phyloP scores from a whole-genome alignment of 2,888 invertebrate species.

The Meta bourneti region DNA sequence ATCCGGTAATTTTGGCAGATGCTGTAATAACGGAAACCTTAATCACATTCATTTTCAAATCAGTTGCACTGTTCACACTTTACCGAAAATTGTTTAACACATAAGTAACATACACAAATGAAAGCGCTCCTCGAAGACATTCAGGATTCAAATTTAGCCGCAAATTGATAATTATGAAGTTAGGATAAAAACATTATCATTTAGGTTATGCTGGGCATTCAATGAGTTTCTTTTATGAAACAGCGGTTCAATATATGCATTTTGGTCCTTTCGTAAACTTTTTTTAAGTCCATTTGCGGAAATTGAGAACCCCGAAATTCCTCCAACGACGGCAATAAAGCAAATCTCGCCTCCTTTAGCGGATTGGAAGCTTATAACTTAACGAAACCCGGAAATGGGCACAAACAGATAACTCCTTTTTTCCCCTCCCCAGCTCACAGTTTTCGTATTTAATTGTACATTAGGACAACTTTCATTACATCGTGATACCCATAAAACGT shows the following conservation, averaged over 20 bases:
- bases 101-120: too few species aligned
- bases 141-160: neutral
- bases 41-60: too few species aligned
- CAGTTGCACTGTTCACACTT: too few species aligned
- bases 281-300: neutral
- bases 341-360: neutral
- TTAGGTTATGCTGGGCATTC: neutral
- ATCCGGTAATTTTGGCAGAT: too few species aligned
- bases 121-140: too few species aligned
- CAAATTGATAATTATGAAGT: neutral
- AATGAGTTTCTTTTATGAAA: neutral
- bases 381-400: neutral
- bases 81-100: too few species aligned
- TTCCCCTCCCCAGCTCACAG: neutral
- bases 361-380: neutral
- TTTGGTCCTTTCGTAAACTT: neutral
- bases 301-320: neutral
- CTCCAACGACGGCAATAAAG: neutral
- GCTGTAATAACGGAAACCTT: too few species aligned
- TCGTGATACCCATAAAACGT: conserved; percentile 3
- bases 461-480: conserved; percentile 28
- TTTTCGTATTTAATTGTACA: conserved; percentile 34
- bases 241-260: neutral
- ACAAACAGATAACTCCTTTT: neutral
- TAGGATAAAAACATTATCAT: neutral